Conservation (phyloP, 2,888 invertebrate species). For the Neoaliturus tenellus region DNA sequence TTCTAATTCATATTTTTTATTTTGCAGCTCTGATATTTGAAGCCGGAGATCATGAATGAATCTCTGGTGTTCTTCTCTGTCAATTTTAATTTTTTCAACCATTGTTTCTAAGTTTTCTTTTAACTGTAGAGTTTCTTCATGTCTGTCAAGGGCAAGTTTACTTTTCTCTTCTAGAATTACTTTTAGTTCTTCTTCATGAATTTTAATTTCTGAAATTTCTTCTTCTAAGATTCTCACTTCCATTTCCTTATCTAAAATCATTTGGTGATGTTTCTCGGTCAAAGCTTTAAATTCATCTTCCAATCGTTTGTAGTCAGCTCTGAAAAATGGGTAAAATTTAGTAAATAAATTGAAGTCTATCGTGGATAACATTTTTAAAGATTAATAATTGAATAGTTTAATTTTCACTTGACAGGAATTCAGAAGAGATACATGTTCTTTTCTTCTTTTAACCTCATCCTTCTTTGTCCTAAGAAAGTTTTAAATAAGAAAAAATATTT, state of each 20-base stretch:
- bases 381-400: too few relatives aligned
- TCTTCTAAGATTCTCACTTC: not conserved
- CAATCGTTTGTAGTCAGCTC: conserved; percentile 21
- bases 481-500: too few relatives aligned
- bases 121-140: not conserved
- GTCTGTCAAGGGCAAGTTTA: not conserved
- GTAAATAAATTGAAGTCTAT: too few relatives aligned
- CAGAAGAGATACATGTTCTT: too few relatives aligned
- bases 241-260: not conserved
- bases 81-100: not conserved
- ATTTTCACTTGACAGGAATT: too few relatives aligned
- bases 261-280: not conserved
- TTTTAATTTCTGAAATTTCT: not conserved
- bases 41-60: not conserved
- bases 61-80: conserved; percentile 7
- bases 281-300: not conserved
- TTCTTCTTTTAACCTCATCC: too few relatives aligned
- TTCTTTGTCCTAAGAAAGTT: too few relatives aligned
- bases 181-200: not conserved
- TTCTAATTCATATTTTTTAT: conserved; percentile 41
- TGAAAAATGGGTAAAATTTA: not conserved
- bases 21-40: conserved; percentile 30
- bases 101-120: conserved; percentile 13
- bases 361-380: too few relatives aligned
- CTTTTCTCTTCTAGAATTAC: not conserved